Percentiles rank a stretch among this genome's conserved stretches.
Conservation (phyloP, 1,140 invertebrate species). For the Tetramorium simillimum region DNA sequence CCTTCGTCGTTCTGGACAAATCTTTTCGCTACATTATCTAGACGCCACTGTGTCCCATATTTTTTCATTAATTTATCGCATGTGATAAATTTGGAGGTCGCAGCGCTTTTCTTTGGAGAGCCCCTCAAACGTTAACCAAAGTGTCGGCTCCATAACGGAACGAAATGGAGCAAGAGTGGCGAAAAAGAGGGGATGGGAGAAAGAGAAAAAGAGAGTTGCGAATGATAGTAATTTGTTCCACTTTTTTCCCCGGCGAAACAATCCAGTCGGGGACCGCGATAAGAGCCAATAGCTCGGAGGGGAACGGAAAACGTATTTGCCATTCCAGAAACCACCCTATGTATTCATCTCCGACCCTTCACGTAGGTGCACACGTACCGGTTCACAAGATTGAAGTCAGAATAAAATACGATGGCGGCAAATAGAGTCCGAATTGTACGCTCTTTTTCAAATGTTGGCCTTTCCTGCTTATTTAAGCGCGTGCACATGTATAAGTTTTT, state of each 20-base stretch:
- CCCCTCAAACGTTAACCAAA: conserved; percentile 39
- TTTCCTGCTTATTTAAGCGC: neutral
- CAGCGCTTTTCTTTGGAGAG: neutral
- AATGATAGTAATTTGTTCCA: conserved; percentile 63
- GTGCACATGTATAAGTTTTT: neutral
- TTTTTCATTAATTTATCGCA: neutral
- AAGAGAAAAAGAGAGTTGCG: conserved; percentile 36
- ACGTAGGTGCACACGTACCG: conserved; percentile 36
- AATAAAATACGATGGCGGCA: conserved; percentile 64
- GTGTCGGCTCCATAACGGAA: conserved; percentile 11
- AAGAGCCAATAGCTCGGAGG: conserved; percentile 65
- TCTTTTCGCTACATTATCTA: neutral
- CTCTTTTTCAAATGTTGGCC: neutral
- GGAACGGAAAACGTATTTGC: conserved; percentile 65
- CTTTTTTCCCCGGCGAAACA: conserved; percentile 65
- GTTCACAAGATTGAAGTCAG: conserved; percentile 64
- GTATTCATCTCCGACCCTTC: conserved; percentile 62
- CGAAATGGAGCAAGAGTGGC: conserved; percentile 36
- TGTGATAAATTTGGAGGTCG: conserved; percentile 2
- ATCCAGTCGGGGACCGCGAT: conserved; percentile 62
- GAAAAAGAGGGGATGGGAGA: conserved; percentile 21
- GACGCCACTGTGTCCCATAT: neutral
- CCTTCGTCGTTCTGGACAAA: neutral
- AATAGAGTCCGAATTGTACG: conserved; percentile 39
- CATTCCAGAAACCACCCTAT: conserved; percentile 69